phyloP scores from a whole-genome alignment of 35 echinoderm and acorn worm genomes.

The Stichopus chloronotus region DNA sequence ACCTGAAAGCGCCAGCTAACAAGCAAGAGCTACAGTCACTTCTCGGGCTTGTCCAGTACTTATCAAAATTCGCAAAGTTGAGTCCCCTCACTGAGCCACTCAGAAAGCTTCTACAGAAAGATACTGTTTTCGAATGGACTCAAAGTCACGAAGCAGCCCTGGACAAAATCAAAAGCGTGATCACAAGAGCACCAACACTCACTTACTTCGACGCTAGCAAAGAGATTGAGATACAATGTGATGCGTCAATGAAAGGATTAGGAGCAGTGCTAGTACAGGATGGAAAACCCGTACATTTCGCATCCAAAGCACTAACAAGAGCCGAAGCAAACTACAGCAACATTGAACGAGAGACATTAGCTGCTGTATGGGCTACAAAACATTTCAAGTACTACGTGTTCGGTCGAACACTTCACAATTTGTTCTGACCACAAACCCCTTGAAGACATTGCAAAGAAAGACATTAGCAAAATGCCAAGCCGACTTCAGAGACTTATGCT shows the following conservation, averaged over 20 bases:
- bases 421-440: conserved; percentile 46
- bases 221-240: conserved; percentile 16
- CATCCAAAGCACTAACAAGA: conserved; percentile 31
- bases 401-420: too few species aligned
- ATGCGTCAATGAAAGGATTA: conserved; percentile 43
- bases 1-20: conserved; percentile 46
- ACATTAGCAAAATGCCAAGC: conserved; percentile 46
- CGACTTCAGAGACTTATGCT: conserved; percentile 53
- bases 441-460: neutral
- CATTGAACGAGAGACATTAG: too few species aligned
- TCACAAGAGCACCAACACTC: neutral
- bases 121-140: conserved; percentile 31
- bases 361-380: too few species aligned
- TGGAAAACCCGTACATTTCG: conserved; percentile 31
- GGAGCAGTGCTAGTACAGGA: conserved; percentile 46
- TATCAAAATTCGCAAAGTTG: neutral
- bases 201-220: conserved; percentile 44
- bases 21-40: conserved; percentile 45
- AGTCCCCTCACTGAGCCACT: conserved; percentile 8
- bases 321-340: conserved; percentile 56
- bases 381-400: too few species aligned
- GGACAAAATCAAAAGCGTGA: neutral
- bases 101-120: conserved; percentile 30
- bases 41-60: neutral
- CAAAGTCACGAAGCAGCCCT: conserved; percentile 12